Evolutionary conservation across 2,888 invertebrate species (phyloP), one percentile per base, ranked within the genome.

Genomic region (Trachelus tabidus): DNA sequence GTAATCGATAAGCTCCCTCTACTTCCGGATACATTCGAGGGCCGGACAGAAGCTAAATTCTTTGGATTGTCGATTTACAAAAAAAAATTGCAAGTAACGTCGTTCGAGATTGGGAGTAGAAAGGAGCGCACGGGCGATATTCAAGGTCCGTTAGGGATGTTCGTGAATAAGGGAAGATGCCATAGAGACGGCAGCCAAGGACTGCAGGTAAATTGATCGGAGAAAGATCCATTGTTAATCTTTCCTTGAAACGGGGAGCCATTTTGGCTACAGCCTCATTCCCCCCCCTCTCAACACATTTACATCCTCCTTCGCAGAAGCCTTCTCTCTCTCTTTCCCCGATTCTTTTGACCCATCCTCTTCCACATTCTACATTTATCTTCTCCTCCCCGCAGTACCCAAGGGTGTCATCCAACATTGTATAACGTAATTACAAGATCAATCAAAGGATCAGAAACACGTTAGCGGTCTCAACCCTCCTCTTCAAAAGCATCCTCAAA

Each of bases 201-300:
- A n/a, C 34, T 75, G 68, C 75, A 75, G 68, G 68, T 68, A 68
- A 75, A 75, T 69, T 69, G 34, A 69, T 12, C 68, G 34, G 69
- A 68, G 69, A 69, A 75, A 75, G 15, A 30, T 34, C 56, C 75
- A 75, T 75, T 75, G 75, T 75, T 75, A 75, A 75, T 68, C 31
- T 34, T 23, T 56, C 75, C 37, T 37, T 37, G 37, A 37, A 37
- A 37, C 37, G n/a, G 37, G 37, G 12, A 37, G 37, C 37, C 37
- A 37, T 37, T 37, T 4, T 56, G 40, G 40, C 9, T 40, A 23
- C 40, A 1, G 15, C 40, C 15, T 15, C 15, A 1, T 4, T n/a
- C n/a, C 40, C 4, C 15, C 35, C 11, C 2, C 34, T 1, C 40
- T 15, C 6, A 40, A 40, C 4, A 40, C 40, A 6, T 40, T 40